Evolutionary conservation across 2,888 invertebrate genomes (phyloP).

Genomic region (Agrotis exclamationis): DNA sequence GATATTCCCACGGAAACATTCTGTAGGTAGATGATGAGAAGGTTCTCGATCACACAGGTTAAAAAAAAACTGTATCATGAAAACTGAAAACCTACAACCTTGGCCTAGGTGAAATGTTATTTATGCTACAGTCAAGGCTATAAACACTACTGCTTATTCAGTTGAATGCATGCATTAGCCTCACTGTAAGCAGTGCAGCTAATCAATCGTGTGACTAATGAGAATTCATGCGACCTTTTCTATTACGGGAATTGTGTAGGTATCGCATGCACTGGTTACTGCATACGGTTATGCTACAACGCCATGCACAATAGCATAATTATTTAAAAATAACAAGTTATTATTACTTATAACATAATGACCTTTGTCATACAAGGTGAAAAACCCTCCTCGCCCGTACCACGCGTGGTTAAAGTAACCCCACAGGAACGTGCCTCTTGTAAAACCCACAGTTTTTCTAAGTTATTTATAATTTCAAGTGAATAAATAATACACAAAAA

Average conservation of each 20-base stretch:
- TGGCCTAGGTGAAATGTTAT: constrained; percentile 15
- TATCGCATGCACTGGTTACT: constrained; percentile 8
- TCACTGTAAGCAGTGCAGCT: constrained; percentile 15
- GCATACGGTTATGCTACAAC: constrained; percentile 6
- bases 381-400: too few relatives aligned
- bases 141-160: background rate
- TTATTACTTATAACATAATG: too few relatives aligned
- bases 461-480: too few relatives aligned
- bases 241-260: constrained; percentile 7
- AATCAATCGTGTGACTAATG: constrained; percentile 14
- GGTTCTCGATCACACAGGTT: background rate
- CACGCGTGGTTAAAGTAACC: too few relatives aligned
- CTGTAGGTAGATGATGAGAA: background rate
- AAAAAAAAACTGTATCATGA: too few relatives aligned
- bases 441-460: too few relatives aligned
- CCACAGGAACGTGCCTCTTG: too few relatives aligned
- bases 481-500: too few relatives aligned
- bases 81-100: constrained; percentile 12
- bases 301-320: background rate
- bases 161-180: constrained; percentile 8
- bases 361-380: too few relatives aligned
- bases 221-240: constrained; percentile 11
- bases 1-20: too few relatives aligned
- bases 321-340: too few relatives aligned
- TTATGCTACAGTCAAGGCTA: constrained; percentile 21